These are phyloP conservation scores for Coturnix japonica DNA, from an alignment of 2,113 vertebrate species.

Conservation along the genomic window DNA sequence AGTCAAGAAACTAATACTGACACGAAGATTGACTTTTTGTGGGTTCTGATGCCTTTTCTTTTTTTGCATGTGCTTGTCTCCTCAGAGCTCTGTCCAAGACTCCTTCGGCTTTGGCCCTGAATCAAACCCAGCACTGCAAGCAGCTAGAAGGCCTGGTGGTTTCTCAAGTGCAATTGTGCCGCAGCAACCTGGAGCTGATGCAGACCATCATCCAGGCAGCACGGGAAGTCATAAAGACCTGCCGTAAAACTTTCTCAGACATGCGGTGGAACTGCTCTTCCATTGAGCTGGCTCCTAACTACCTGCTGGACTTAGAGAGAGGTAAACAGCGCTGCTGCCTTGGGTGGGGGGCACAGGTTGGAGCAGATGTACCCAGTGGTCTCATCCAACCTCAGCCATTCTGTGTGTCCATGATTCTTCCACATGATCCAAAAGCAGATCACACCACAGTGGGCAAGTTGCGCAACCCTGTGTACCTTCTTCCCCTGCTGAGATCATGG, in stretches of 20 bases:
- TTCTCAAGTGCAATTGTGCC: slow-evolving; percentile 94
- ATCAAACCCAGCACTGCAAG: slow-evolving; percentile 97
- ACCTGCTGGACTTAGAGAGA: slow-evolving; percentile 94
- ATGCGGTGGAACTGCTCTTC: slow-evolving; percentile 99
- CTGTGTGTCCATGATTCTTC: neutral
- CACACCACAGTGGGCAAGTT: neutral
- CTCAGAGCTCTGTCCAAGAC: slow-evolving; percentile 89
- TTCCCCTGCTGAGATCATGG: neutral
- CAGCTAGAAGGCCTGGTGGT: slow-evolving; percentile 92
- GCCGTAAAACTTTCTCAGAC: slow-evolving; percentile 92
- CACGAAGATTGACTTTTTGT: neutral
- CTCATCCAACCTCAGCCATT: neutral
- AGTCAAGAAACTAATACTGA: neutral
- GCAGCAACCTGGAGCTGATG: slow-evolving; percentile 98
- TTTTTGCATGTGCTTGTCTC: neutral
- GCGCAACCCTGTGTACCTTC: neutral
- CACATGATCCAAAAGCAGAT: neutral
- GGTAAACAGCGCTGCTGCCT: slow-evolving; percentile 78
- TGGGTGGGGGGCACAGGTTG: neutral
- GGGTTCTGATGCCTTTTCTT: neutral
- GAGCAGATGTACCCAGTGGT: neutral
- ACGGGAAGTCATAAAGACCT: slow-evolving; percentile 92
- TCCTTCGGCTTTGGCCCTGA: slow-evolving; percentile 84
- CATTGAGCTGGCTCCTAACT: slow-evolving; percentile 90
- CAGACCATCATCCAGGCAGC: slow-evolving; percentile 92